Base-by-base conservation (phyloP, 1,140 invertebrate species). In the Patella vulgata region DNA sequence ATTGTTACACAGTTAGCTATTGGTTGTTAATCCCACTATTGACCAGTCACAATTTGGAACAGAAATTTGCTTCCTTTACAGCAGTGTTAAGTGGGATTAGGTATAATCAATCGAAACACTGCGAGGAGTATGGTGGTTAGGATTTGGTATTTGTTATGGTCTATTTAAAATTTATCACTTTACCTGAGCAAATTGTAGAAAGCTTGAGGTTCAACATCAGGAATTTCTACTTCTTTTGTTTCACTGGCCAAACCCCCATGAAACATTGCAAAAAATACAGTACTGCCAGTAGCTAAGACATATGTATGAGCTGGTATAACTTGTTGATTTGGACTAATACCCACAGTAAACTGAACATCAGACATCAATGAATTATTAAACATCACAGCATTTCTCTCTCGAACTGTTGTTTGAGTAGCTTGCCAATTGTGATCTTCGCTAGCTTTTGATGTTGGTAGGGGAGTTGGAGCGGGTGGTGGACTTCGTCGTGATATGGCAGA, bases 231-330 rank as follows among this genome's bases (percentile, higher is more conserved):
- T 30, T 90, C 89, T 81, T 92, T 91, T 76, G 94, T 85, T 8
- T 89, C 89, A 9, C 90, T 88, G 60, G 83, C 76, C 43, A 87
- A 69, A 3, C 89, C 89, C 42, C 92, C 90, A 81, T 92, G 92
- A 73, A 95, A 94, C 93, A 94, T 94, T 11, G 92, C 91, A 82
- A 92, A 92, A 81, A 94, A 94, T 3, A 94, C 92, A 5, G 91
- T 90, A 80, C 90, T 92, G 9, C 92, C 92, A 44, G 91, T 90
- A 9, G 91, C 91, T 5, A 95, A 80, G 5, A 94, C 89, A 80
- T 94, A 91, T 79, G 92, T 93, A 74, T 94, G 92, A 47, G 94
- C 94, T 6, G 92, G 92, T 68, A 94, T 91, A 47, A 89, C 85
- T 74, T 90, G 88, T 54, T 54, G 57, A 44, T 73, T 65, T 47